These are phyloP conservation scores for Myodes glareolus DNA, from an alignment of 2,113 vertebrate species.

Conservation along the genomic window DNA sequence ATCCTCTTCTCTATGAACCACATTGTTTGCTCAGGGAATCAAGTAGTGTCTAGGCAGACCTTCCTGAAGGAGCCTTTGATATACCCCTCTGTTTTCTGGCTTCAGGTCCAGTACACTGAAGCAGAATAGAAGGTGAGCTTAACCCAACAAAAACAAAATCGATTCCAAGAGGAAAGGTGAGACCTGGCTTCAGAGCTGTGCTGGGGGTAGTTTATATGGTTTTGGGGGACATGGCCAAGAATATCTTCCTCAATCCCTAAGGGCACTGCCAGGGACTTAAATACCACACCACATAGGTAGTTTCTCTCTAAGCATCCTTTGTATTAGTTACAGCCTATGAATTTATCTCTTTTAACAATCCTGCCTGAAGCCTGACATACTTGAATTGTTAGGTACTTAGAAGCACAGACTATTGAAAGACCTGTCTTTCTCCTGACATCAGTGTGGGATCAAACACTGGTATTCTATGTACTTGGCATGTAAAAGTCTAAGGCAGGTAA, in stretches of 20 bases:
- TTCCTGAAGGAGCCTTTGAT: neutral
- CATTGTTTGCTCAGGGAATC: too few relatives aligned
- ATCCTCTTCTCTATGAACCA: fast-evolving
- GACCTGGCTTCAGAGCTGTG: neutral
- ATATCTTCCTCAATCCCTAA: neutral
- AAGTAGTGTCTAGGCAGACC: fast-evolving
- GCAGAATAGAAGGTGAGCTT: too few relatives aligned
- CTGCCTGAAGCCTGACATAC: neutral
- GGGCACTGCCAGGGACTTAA: fast-evolving
- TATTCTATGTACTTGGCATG: fast-evolving
- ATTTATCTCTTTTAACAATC: neutral
- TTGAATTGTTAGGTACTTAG: neutral
- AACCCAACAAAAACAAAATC: neutral
- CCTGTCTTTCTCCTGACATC: neutral
- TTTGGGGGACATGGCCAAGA: too few relatives aligned
- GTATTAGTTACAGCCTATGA: fast-evolving
- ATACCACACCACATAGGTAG: fast-evolving
- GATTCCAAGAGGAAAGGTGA: neutral
- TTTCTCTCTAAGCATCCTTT: too few relatives aligned
- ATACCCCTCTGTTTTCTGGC: fast-evolving
- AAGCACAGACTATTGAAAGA: neutral
- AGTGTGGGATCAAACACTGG: neutral
- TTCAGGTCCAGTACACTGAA: neutral
- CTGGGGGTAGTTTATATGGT: too few relatives aligned
- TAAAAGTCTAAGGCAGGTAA: neutral